Evolutionary conservation across 2,888 invertebrate genomes (phyloP).

Genomic region (Hirtodrosophila cameraria): DNA sequence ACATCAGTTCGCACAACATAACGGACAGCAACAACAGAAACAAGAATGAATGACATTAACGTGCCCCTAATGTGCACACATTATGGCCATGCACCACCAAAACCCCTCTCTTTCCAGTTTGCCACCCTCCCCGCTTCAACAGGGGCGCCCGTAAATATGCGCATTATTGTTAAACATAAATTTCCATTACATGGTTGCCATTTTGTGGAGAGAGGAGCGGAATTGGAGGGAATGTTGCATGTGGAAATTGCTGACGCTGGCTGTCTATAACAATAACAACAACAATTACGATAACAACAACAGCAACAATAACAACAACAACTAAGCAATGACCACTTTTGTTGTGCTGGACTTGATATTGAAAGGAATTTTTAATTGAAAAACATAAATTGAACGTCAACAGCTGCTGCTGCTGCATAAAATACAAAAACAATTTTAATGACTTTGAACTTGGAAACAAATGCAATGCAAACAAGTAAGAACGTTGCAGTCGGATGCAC

Average conservation of each 20-base stretch:
- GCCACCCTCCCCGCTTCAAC: not conserved
- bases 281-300: conserved; percentile 4
- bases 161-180: conserved; percentile 77
- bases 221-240: conserved; percentile 25
- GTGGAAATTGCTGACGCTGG: conserved; percentile 50
- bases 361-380: conserved; percentile 76
- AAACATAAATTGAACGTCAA: conserved; percentile 69
- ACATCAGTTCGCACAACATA: conserved; percentile 43
- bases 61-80: conserved; percentile 68
- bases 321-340: conserved; percentile 43
- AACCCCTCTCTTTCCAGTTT: not conserved
- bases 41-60: conserved; percentile 48
- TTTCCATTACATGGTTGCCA: conserved; percentile 56
- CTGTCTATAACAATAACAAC: conserved; percentile 6
- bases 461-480: conserved; percentile 23
- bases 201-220: conserved; percentile 3
- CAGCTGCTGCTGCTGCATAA: conserved; percentile 8
- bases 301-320: not conserved
- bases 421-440: conserved; percentile 39
- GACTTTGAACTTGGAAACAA: conserved; percentile 41
- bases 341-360: conserved; percentile 53
- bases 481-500: too few relatives aligned
- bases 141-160: conserved; percentile 50
- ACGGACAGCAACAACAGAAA: conserved; percentile 15
- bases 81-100: conserved; percentile 37